phyloP scores from a whole-genome alignment of 2,113 vertebrate genomes.

The Sakesphorus luctuosus region DNA sequence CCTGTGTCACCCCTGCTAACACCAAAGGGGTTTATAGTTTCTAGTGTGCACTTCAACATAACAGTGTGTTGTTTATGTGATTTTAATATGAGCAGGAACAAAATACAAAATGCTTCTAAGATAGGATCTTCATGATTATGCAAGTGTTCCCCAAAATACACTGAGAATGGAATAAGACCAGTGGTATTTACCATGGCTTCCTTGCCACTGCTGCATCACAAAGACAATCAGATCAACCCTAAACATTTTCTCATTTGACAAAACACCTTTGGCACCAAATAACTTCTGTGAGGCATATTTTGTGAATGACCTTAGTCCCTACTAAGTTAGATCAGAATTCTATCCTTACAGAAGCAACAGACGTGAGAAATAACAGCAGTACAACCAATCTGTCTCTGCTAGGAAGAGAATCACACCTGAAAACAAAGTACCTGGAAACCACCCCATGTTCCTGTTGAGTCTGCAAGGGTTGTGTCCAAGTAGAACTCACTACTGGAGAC shows the following conservation, averaged over 20 bases:
- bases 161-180: not conserved
- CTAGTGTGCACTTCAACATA: not conserved
- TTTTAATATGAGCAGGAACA: slow-evolving; percentile 1
- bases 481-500: not conserved
- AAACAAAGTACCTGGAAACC: not conserved
- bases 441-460: not conserved
- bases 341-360: not conserved
- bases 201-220: not conserved
- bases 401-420: not conserved
- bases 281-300: not conserved
- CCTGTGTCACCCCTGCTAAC: not conserved
- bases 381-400: not conserved
- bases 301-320: not conserved
- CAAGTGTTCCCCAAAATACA: not conserved
- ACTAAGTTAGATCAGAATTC: not conserved
- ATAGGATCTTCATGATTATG: slow-evolving; percentile 2
- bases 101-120: slow-evolving; percentile 7
- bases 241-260: not conserved
- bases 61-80: not conserved
- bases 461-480: not conserved
- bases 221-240: not conserved
- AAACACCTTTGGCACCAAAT: not conserved
- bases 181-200: not conserved
- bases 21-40: not conserved
- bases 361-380: not conserved